Percentiles rank a stretch among this genome's conserved stretches.
phyloP scores from a whole-genome alignment of 2,888 invertebrate species.

The Nemotelus nigrinus region DNA sequence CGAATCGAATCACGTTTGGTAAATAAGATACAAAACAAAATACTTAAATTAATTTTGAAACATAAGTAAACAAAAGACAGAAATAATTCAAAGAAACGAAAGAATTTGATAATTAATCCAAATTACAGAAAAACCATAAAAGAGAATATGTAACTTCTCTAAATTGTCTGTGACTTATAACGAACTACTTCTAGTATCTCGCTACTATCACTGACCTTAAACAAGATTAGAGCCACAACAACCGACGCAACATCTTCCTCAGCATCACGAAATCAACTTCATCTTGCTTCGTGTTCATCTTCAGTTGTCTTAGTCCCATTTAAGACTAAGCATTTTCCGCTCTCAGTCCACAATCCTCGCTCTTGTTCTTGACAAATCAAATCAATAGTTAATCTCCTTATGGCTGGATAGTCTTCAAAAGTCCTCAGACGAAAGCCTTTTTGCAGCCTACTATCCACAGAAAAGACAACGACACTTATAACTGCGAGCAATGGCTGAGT shows the following conservation, averaged over 20 bases:
- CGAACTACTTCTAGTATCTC: no score
- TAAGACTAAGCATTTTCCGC: conserved; percentile 17
- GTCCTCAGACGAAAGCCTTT: conserved; percentile 32
- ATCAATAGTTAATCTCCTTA: conserved; percentile 45
- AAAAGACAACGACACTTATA: not conserved
- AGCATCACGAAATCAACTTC: conserved; percentile 22
- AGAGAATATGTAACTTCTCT: no score
- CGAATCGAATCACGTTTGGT: no score
- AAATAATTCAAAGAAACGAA: not conserved
- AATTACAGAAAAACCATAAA: no score
- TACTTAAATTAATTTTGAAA: not conserved
- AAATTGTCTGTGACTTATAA: no score
- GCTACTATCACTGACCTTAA: no score
- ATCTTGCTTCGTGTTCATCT: conserved; percentile 16
- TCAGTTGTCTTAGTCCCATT: not conserved
- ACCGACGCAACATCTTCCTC: no score
- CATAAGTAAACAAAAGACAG: not conserved
- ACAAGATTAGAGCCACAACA: no score
- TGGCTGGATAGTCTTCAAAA: conserved; percentile 37
- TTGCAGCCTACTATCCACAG: not conserved
- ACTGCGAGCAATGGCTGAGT: not conserved
- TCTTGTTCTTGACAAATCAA: conserved; percentile 42
- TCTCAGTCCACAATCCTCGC: conserved; percentile 15
- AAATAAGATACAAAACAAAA: not conserved
- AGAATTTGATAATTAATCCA: not conserved